Conservation (phyloP, 2,113 vertebrate species). For the Saguinus midas region DNA sequence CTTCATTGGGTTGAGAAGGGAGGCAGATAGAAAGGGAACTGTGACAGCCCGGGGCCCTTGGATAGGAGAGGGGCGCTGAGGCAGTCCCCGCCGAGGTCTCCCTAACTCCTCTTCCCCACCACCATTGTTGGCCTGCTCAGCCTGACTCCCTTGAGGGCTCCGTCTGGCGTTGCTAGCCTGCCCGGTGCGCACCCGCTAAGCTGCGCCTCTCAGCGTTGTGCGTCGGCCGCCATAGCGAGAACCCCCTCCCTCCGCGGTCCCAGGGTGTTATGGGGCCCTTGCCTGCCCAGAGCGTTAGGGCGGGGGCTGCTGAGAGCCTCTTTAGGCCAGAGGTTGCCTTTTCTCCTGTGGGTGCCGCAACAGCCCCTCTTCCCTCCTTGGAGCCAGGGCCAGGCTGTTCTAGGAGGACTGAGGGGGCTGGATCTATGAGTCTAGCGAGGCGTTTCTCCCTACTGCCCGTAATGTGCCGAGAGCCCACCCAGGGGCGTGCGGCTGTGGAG, state of each 20-base stretch:
- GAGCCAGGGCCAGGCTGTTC: background rate
- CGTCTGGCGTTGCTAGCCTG: accelerated
- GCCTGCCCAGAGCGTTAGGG: background rate
- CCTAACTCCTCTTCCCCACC: background rate
- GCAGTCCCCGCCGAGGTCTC: background rate
- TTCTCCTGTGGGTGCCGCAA: background rate
- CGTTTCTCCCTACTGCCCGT: background rate
- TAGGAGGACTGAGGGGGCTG: background rate
- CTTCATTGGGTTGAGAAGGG: conserved; percentile 61
- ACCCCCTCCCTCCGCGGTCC: too few species aligned
- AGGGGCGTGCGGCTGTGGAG: background rate
- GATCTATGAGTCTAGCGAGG: background rate
- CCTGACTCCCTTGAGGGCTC: background rate
- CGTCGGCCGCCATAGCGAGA: accelerated
- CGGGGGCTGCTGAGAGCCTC: background rate
- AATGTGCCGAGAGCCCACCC: background rate
- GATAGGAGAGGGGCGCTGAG: background rate
- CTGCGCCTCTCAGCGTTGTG: background rate
- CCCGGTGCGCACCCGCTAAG: accelerated
- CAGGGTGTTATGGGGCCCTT: background rate
- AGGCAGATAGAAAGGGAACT: background rate
- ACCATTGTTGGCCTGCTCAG: background rate
- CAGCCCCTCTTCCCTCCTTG: background rate
- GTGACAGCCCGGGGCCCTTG: background rate
- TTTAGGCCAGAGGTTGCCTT: background rate